Evolutionary conservation across 2,888 invertebrate genomes (phyloP).

Genomic region (Hartigia nigra): DNA sequence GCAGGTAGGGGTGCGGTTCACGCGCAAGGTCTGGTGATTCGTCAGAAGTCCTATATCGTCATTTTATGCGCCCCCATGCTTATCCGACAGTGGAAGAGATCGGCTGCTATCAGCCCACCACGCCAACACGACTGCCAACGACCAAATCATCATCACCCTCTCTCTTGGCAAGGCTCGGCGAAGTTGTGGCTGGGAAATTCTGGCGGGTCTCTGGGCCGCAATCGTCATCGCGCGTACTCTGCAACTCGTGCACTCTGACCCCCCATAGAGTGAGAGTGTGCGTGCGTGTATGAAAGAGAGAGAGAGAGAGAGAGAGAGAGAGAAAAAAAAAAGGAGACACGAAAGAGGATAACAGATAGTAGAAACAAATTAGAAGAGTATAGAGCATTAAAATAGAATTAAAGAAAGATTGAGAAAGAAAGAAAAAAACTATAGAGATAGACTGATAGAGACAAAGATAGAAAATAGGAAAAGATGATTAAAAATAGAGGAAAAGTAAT

Average conservation of each 20-base stretch:
- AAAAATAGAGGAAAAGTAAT: background rate
- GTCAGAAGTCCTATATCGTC: background rate
- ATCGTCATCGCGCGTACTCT: constrained; percentile 19
- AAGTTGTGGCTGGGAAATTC: constrained; percentile 21
- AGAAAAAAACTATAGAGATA: background rate
- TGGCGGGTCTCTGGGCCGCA: constrained; percentile 12
- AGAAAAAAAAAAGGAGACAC: too few species aligned
- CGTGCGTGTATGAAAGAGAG: background rate
- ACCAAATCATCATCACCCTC: background rate
- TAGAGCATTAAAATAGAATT: background rate
- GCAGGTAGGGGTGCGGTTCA: constrained; percentile 8
- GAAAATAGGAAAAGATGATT: background rate
- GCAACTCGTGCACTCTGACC: constrained; percentile 39
- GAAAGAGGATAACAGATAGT: background rate
- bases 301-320: background rate
- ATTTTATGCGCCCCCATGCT: background rate
- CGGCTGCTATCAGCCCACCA: background rate
- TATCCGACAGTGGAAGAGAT: constrained; percentile 4
- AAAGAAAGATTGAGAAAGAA: background rate
- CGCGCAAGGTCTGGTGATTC: constrained; percentile 40
- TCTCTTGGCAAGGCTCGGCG: constrained; percentile 18
- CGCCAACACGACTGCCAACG: background rate
- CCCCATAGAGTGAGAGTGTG: constrained; percentile 31
- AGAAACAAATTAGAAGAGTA: constrained; percentile 1
- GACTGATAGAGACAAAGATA: background rate